Evolutionary conservation across 2,797 vertebrate species (phyloP), one percentile per base, ranked within the genome.

Genomic region (Myotis vivesi): DNA sequence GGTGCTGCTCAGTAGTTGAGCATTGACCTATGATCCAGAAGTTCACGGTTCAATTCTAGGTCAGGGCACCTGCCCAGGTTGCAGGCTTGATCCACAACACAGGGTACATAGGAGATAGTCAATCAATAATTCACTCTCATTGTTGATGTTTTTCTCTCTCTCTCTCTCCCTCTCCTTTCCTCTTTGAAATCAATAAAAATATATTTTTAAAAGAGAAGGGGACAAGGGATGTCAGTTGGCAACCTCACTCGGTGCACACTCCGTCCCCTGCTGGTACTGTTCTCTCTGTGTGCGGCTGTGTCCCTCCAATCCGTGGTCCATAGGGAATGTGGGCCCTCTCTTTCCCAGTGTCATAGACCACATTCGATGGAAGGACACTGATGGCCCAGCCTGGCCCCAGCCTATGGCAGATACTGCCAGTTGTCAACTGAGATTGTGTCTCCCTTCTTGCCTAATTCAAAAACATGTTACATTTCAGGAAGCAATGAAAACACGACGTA

Each of bases 231-330:
- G 7, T 33, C 41, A 19, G 28, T 2, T 49, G 44, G 57, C 57
- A 59, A 12, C 28, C 51, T 71, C 20, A 0, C 49, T 68, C 8
- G 8, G 75, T 0, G 3, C 28, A 1, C 0, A 0, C 22, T 16
- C 9, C 5, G 8, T 46, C 49, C 85, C 28, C 33, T 36, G n/a
- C 73, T 25, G 20, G 49, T 3, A 38, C 8, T 49, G 4, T 16
- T 64, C 66, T 69, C 59, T 10, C 2, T 5, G 25, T 59, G n/a
- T 16, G 53, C 17, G 38, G 5, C 51, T n/a, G 8, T 33, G 76
- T 22, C 36, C 41, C 8, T 91, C 15, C 23, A 64, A 59, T 2
- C 51, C 3, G 0, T 33, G 62, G 62, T 44, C 15, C 20, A 1
- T 3, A 49, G 23, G 15, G 57, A 76, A 53, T 0, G 0, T 2